Evolutionary conservation across 2,113 vertebrate genomes (phyloP).

Genomic region (Oryctolagus cuniculus): DNA sequence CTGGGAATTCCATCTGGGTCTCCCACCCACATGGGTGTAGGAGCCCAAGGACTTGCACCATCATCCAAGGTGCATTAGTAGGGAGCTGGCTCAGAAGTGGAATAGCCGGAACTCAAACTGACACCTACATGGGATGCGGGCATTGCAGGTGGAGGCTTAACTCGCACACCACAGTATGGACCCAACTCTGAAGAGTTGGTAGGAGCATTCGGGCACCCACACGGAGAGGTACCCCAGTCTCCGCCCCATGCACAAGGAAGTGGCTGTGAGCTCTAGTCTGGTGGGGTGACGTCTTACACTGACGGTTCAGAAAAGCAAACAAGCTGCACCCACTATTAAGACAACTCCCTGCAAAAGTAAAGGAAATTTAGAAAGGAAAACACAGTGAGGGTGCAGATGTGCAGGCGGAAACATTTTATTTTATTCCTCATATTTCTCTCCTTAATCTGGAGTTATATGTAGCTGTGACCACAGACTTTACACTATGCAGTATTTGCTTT

Average conservation of each 20-base stretch:
- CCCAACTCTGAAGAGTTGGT: not conserved
- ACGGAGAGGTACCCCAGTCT: not conserved
- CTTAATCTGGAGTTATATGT: not conserved
- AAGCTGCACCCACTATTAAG: constrained; percentile 33
- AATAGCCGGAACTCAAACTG: no score
- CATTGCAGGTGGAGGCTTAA: no score
- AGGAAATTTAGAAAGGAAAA: constrained; percentile 46
- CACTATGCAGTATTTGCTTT: not conserved
- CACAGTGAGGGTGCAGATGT: not conserved
- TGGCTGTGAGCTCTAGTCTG: not conserved
- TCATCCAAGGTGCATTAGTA: no score
- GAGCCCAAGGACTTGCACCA: no score
- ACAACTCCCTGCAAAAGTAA: constrained; percentile 45
- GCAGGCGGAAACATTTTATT: not conserved
- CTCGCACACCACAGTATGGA: no score
- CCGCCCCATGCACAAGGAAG: not conserved
- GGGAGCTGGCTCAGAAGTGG: no score
- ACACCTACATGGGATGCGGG: no score
- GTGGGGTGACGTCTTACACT: constrained; percentile 40
- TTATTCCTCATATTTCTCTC: constrained; percentile 45
- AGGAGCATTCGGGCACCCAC: not conserved
- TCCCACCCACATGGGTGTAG: no score
- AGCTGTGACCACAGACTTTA: not conserved
- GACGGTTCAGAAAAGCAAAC: constrained; percentile 57
- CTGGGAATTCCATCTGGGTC: no score